Evolutionary conservation across 2,113 vertebrate species (phyloP).

Genomic region (Pygoscelis antarcticus): DNA sequence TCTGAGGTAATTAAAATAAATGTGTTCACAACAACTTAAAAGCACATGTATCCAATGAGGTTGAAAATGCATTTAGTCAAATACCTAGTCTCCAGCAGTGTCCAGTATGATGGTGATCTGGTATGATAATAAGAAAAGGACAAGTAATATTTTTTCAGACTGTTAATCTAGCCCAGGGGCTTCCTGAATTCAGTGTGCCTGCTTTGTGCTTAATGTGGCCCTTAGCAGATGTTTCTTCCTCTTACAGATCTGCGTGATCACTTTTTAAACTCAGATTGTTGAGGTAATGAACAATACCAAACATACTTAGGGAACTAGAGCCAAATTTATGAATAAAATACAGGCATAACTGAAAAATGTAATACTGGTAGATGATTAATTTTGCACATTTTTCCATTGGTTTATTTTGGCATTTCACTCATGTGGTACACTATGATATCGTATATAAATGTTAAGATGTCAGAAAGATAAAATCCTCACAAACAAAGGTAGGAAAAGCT

Average conservation of each 20-base stretch:
- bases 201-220: neutral
- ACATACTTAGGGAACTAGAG: neutral
- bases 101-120: neutral
- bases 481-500: neutral
- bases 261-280: neutral
- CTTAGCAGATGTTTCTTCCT: neutral
- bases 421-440: neutral
- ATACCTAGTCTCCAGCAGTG: neutral
- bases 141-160: neutral
- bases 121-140: neutral
- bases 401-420: neutral
- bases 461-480: neutral
- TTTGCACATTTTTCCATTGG: neutral
- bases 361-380: neutral
- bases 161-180: neutral
- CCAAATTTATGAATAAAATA: neutral
- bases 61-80: neutral
- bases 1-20: neutral
- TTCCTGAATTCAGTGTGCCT: neutral
- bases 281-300: neutral
- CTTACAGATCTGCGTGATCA: neutral
- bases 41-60: neutral
- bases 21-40: neutral
- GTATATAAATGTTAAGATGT: neutral
- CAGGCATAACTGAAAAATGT: neutral